phyloP scores from a whole-genome alignment of 2,888 invertebrate species.

The Ceraclea dissimilis region DNA sequence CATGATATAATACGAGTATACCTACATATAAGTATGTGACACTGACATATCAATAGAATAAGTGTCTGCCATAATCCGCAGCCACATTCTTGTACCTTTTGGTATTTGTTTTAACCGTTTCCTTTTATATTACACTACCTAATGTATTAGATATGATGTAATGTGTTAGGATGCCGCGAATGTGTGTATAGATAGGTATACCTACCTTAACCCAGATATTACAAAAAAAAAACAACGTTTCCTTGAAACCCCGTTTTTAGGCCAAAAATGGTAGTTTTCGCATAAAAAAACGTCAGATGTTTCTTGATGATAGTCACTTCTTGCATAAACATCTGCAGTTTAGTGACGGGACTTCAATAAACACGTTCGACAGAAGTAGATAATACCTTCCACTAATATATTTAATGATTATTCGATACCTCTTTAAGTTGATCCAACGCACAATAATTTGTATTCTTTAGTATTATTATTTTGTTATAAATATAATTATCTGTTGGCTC shows the following conservation, averaged over 20 bases:
- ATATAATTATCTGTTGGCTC: not conserved
- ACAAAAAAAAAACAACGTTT: slow-evolving; percentile 11
- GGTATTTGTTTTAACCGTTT: slow-evolving; percentile 1
- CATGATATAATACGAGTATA: too few relatives aligned
- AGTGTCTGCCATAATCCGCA: too few relatives aligned
- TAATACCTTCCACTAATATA: not conserved
- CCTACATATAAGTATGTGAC: too few relatives aligned
- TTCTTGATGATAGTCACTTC: slow-evolving; percentile 11
- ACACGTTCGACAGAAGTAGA: slow-evolving; percentile 4
- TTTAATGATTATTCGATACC: slow-evolving; percentile 15
- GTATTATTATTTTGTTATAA: not conserved
- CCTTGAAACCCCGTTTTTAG: slow-evolving; percentile 24
- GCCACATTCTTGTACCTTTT: too few relatives aligned
- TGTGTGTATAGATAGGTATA: not conserved
- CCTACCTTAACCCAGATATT: not conserved
- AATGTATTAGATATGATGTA: too few relatives aligned
- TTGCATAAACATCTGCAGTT: slow-evolving; percentile 19
- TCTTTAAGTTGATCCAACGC: slow-evolving; percentile 1
- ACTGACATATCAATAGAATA: too few relatives aligned
- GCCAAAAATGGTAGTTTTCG: slow-evolving; percentile 22
- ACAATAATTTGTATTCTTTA: slow-evolving; percentile 1
- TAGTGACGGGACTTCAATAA: not conserved
- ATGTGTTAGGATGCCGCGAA: not conserved
- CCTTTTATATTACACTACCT: not conserved
- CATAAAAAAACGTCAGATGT: slow-evolving; percentile 26